Conservation (phyloP, 2,888 invertebrate species). For the Cremastobaeus sp. region DNA sequence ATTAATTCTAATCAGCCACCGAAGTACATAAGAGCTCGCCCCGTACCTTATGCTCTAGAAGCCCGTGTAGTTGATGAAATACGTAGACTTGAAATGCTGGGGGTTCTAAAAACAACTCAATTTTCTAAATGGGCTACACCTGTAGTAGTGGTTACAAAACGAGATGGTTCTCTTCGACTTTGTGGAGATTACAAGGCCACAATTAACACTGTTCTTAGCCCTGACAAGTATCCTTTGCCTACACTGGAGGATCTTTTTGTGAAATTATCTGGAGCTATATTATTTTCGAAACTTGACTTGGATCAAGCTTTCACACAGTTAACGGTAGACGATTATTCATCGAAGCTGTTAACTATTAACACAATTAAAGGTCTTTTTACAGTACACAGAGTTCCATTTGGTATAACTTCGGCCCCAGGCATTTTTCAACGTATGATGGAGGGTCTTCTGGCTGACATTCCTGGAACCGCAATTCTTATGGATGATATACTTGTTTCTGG, state of each 20-base stretch:
- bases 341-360: conserved; percentile 8
- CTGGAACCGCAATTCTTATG: conserved; percentile 9
- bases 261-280: conserved; percentile 6
- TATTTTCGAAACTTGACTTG: conserved; percentile 25
- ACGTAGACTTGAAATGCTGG: not conserved
- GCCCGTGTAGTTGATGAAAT: not conserved
- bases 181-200: conserved; percentile 30
- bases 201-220: not conserved
- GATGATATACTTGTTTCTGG: conserved; percentile 16
- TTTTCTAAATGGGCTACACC: conserved; percentile 20
- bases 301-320: conserved; percentile 7
- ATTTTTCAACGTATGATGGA: conserved; percentile 57
- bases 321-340: not conserved
- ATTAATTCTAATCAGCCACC: no score
- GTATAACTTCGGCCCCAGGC: conserved; percentile 52
- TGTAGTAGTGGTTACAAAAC: conserved; percentile 8
- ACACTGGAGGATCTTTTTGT: conserved; percentile 12
- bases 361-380: conserved; percentile 19
- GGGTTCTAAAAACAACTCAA: not conserved
- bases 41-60: conserved; percentile 10
- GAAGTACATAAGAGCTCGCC: no score
- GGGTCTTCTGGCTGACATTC: conserved; percentile 27
- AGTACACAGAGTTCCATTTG: conserved; percentile 64
- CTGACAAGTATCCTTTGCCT: conserved; percentile 14
- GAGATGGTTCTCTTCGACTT: not conserved